These are phyloP conservation scores for Andrena bucephala DNA, from an alignment of 2,888 invertebrate species.

Conservation along the genomic window DNA sequence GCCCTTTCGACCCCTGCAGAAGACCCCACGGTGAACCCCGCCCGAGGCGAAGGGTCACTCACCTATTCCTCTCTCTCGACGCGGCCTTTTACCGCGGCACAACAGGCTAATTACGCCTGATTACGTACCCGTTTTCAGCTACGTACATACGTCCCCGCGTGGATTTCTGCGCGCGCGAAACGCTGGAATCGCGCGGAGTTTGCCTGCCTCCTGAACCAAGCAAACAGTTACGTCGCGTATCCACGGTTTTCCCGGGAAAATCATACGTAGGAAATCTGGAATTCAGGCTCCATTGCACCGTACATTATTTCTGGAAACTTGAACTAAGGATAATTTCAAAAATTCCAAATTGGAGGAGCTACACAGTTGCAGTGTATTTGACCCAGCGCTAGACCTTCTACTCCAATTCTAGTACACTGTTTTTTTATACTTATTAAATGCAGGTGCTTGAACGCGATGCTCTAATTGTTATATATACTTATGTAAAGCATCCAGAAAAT, in stretches of 20 bases:
- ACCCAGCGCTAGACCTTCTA: no score
- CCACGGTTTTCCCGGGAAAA: neutral
- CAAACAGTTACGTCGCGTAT: neutral
- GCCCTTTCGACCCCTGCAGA: constrained; percentile 72
- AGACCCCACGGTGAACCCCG: constrained; percentile 76
- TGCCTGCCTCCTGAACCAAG: neutral
- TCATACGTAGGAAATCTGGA: neutral
- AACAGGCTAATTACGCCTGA: constrained; percentile 80
- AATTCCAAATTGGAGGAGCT: no score
- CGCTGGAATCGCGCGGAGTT: constrained; percentile 17
- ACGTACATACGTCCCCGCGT: constrained; percentile 60
- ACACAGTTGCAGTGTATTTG: no score
- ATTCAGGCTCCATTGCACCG: no score
- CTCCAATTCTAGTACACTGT: no score
- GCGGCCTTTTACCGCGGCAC: constrained; percentile 73
- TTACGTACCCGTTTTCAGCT: constrained; percentile 74
- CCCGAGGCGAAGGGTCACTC: constrained; percentile 81
- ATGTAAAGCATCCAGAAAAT: neutral
- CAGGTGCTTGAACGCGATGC: no score
- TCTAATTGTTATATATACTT: no score
- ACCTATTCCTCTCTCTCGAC: constrained; percentile 75
- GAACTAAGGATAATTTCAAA: no score
- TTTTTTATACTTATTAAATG: no score
- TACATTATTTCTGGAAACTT: no score
- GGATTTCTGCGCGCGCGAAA: constrained; percentile 30